Conservation (phyloP, 2,113 vertebrate species). For the Cyprinodon tularosa region DNA sequence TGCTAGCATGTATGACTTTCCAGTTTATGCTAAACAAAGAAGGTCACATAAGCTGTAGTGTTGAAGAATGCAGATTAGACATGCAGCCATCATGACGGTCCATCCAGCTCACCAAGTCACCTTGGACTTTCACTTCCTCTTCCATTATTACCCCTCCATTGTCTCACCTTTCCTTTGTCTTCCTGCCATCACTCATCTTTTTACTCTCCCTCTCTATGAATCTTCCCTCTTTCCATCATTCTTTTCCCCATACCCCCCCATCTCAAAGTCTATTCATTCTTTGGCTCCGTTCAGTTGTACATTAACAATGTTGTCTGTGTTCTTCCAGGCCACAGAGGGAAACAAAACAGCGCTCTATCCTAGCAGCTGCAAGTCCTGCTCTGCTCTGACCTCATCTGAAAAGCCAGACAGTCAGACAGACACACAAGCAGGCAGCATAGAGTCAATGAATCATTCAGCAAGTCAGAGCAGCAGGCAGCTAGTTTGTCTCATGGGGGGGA, state of each 20-base stretch:
- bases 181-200: slow-evolving; percentile 42
- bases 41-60: slow-evolving; percentile 9
- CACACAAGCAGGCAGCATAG: slow-evolving; percentile 27
- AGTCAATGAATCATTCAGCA: slow-evolving; percentile 47
- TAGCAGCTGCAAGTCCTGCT: slow-evolving; percentile 63
- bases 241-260: slow-evolving; percentile 44
- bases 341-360: slow-evolving; percentile 65
- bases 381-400: slow-evolving; percentile 65
- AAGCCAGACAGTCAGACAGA: slow-evolving; percentile 52
- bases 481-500: slow-evolving; percentile 18
- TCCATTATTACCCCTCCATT: slow-evolving; percentile 13
- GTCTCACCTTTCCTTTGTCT: slow-evolving; percentile 35
- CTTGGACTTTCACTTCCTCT: slow-evolving; percentile 15
- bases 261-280: slow-evolving; percentile 53
- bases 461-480: slow-evolving; percentile 42
- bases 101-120: slow-evolving; percentile 21
- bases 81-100: slow-evolving; percentile 3
- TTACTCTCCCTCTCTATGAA: slow-evolving; percentile 25
- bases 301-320: slow-evolving; percentile 74
- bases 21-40: slow-evolving; percentile 21
- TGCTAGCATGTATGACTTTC: slow-evolving; percentile 15
- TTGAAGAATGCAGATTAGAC: slow-evolving; percentile 19
- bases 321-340: slow-evolving; percentile 34
- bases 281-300: slow-evolving; percentile 45
- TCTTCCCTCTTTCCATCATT: slow-evolving; percentile 32